Evolutionary conservation across 2,888 invertebrate species (phyloP), one percentile per base, ranked within the genome.

Genomic region (Protophormia terraenovae): DNA sequence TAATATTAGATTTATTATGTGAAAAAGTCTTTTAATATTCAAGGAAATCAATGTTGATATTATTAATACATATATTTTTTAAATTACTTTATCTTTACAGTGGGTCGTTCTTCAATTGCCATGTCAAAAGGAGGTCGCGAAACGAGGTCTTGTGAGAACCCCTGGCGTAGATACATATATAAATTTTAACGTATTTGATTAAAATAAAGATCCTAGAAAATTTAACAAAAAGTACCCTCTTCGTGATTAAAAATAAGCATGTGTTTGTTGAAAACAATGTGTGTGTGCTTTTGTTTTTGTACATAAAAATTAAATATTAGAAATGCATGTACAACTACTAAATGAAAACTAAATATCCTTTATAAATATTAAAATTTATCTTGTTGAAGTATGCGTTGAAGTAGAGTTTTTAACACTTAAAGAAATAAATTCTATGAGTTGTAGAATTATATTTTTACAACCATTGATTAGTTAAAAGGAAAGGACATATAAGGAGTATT

Each of bases 311-410:
- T 16, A 84, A 84, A 76, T 67, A 76, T 76, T 84, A 60, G 80
- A 77, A 41, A 67, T 45, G 29, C 53, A 69, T 72, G 71, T 71
- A 12, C 3, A 6, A 45, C 32, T 53, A 72, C 50, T 60, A 80
- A 75, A 62, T 78, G 72, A 53, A 62, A 75, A 50, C 60, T 66
- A 77, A 82, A 82, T 71, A 82, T 64, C 12, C 60, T 69, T 73
- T 32, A 69, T 53, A 69, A 50, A 73, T 38, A 58, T 38, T 24
- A 60, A 69, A 58, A 14, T 1, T 45, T 3, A 14, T n/a, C 12
- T 24, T 22, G 6, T 32, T 3, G 19, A 6, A 62, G 38, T 58
- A 12, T 60, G 47, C 12, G 45, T 62, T n/a, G 22, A 16, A 12
- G 14, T 14, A 16, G 2, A 7, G 27, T 47, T 4, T 45, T 38